Evolutionary conservation across 2,888 invertebrate species (phyloP).

Genomic region (Protodeltote pygarga): DNA sequence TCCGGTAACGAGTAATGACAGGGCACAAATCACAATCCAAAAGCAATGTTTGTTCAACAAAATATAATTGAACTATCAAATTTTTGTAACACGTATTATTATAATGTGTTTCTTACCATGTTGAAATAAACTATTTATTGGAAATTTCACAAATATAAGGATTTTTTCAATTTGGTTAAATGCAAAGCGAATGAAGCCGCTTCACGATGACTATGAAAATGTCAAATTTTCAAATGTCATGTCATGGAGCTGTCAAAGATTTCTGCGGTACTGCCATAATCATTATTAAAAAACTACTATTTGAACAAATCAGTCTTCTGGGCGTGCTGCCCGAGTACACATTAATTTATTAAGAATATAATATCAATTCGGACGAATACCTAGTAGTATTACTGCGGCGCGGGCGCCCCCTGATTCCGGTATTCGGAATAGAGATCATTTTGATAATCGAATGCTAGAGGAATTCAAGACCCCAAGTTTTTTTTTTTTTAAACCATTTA

Average conservation of each 20-base stretch:
- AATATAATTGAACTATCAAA: not conserved
- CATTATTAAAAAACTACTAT: no score
- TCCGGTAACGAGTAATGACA: slow-evolving; percentile 47
- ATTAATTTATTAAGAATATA: no score
- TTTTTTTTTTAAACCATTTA: no score
- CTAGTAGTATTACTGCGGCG: no score
- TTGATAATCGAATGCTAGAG: no score
- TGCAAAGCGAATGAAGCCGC: slow-evolving; percentile 31
- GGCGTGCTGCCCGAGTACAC: no score
- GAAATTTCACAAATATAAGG: slow-evolving; percentile 14
- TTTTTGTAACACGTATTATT: not conserved
- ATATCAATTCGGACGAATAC: no score
- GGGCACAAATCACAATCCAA: slow-evolving; percentile 38
- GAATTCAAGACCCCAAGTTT: no score
- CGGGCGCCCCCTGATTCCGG: no score
- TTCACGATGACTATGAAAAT: slow-evolving; percentile 52
- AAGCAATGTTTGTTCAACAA: not conserved
- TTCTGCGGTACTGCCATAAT: no score
- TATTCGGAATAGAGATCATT: no score
- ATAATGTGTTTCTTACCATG: slow-evolving; percentile 21
- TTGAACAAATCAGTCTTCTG: no score
- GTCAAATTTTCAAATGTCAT: slow-evolving; percentile 30
- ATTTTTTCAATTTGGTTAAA: slow-evolving; percentile 13
- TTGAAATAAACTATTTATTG: slow-evolving; percentile 13
- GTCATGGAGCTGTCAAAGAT: slow-evolving; percentile 3